Evolutionary conservation across 2,113 vertebrate genomes (phyloP), one percentile per base, ranked within the genome.

Genomic region (Chlamydotis undulata): DNA sequence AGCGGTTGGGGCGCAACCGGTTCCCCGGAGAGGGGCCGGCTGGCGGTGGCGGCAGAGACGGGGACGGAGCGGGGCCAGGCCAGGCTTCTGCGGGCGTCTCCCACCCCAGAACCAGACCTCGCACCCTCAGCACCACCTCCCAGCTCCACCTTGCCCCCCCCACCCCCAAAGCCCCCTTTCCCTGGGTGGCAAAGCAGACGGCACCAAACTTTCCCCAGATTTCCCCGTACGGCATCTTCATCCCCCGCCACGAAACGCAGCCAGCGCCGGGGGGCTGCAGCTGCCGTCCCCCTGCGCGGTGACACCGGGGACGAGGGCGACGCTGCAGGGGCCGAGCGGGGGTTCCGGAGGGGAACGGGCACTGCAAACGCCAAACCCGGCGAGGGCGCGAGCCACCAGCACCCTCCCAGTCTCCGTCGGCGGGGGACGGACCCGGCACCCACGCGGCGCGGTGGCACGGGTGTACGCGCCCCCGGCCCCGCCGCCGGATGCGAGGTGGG

Each of bases 221-320:
- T 63, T 76, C 76, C 67, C 35, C 83, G 7, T 7, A 24, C 0
- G 4, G 47, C 17, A 7, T 6, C 57, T 70, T 76, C 73, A 43
- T 49, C 14, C 45, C 59, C 55, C 9, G 33, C 16, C n/a, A 1
- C 0, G 19, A 17, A 14, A 22, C 0, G 3, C 56, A 5, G 45
- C 19, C 59, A 1, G 69, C 0, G 19, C 77, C 4, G 65, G 31
- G 31, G 83, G 60, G 12, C 33, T 22, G 2, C 68, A 10, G 64
- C 43, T n/a, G 2, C 68, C 12, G 43, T 68, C n/a, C 74, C 78
- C 49, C 12, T 0, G 7, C 83, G 11, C 2, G 26, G 65, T 41
- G 77, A 64, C 89, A 83, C 16, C 19, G 3, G 61, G 53, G 83
- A 53, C 56, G 55, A 35, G 63, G 37, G 52, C 1, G 45, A 55